Percentiles rank a stretch among this genome's conserved stretches.
phyloP scores from a whole-genome alignment of 2,113 vertebrate species.

The Clupea harengus region DNA sequence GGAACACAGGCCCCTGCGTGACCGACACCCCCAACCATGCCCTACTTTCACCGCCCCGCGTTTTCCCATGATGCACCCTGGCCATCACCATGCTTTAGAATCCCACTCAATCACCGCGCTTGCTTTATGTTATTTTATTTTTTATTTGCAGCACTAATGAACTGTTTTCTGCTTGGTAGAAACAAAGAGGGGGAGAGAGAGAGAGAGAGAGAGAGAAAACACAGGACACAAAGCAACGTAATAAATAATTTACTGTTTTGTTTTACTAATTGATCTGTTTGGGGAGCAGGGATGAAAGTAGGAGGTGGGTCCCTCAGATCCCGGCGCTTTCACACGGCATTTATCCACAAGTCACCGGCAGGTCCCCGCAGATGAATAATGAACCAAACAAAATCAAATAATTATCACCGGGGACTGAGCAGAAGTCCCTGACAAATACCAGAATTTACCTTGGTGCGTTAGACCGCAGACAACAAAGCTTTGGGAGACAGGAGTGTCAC shows the following conservation, averaged over 20 bases:
- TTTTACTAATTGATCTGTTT: conserved; percentile 80
- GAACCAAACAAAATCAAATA: conserved; percentile 79
- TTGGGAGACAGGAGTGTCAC: conserved; percentile 16
- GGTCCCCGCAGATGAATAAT: conserved; percentile 78
- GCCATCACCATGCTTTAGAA: conserved; percentile 67
- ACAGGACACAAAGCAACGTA: conserved; percentile 73
- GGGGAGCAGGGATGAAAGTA: conserved; percentile 74
- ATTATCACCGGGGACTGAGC: conserved; percentile 67
- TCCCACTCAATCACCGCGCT: conserved; percentile 67
- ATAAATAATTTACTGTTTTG: conserved; percentile 81
- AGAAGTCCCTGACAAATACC: conserved; percentile 66
- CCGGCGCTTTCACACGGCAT: conserved; percentile 76
- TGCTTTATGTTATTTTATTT: conserved; percentile 3
- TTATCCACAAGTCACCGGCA: conserved; percentile 74
- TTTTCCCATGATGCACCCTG: conserved; percentile 44
- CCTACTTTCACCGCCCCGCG: conserved; percentile 59
- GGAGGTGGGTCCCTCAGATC: conserved; percentile 66
- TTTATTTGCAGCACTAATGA: conserved; percentile 64
- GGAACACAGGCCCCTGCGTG: background rate
- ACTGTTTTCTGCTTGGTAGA: conserved; percentile 64
- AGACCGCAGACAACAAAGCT: conserved; percentile 63
- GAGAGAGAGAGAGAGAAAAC: conserved; percentile 49
- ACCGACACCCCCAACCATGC: conserved; percentile 62
- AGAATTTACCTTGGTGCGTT: conserved; percentile 64
- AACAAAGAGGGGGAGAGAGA: background rate